Base-by-base conservation (phyloP, 2,797 vertebrate species). In the Lagocephalus sceleratus region DNA sequence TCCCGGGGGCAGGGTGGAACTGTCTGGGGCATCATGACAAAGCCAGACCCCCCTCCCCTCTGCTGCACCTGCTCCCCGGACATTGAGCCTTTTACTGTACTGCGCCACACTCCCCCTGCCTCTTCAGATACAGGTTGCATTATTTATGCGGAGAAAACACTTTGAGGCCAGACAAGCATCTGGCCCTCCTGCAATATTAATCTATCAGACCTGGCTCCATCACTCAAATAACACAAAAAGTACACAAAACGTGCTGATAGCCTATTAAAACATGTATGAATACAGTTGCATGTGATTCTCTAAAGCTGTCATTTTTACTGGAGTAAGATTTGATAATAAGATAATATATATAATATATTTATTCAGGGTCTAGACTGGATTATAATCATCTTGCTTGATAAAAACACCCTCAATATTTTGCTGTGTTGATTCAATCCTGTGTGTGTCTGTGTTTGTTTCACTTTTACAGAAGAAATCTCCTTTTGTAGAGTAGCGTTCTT, bases 161-260 rank as follows among this genome's bases (percentile, higher is more conserved):
- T 90, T 86, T 71, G 83, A 87, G 83, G 79, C 83, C 84, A 85
- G 85, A 77, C 79, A 75, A 61, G 86, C 90, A 90, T 90, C 90
- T 91, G 90, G 82, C 78, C 79, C 70, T 79, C 22, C 51, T 91
- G 73, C 88, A 92, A 91, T 91, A 92, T 92, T 89, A 60, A 92
- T 88, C 65, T 35, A 51, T 60, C 46, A 78, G 84, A 84, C 79
- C 68, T 75, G 73, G 75, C 60, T 67, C 73, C 60, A 71, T 83
- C 78, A 64, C 68, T 83, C 83, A 78, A 78, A 73, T 61, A 62
- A 63, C 65, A 64, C 75, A 72, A 39, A 57, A 64, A 54, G 67
- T 51, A 42, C 40, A 42, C 5, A 19, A 19, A 8, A 42, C 9
- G 40, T 19, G n/a, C 2, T 6, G n/a, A 42, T 0, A 35, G 11